Base-by-base conservation (phyloP, 2,113 vertebrate genomes). In the Mesitornis unicolor region DNA sequence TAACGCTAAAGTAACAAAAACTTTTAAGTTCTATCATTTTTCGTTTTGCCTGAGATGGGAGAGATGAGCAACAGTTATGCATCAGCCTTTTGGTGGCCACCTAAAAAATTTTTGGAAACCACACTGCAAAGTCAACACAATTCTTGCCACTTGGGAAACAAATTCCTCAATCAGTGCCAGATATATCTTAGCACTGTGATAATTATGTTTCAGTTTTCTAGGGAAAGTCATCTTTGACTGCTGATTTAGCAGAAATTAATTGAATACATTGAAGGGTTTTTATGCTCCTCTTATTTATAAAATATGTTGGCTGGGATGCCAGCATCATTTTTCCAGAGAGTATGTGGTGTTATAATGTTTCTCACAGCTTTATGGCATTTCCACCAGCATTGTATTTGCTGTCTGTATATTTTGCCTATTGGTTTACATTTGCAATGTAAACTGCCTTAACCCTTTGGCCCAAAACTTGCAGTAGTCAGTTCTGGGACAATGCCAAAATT, bases 231-330 rank as follows among this genome's bases (percentile, higher is more conserved):
- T 86, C 71, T 83, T 84, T 84, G 71, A 80, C 78, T 90, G 91
- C 87, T 90, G 94, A 95, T 74, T 84, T 96, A 88, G 85, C 94
- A 95, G 57, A 93, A 94, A 75, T 86, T 75, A 86, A 69, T 69
- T 70, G 35, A 78, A 77, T 7, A 61, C 31, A 29, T 20, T 86
- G 71, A 86, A 69, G 53, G n/a, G 21, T 14, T 96, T 92, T 94
- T 71, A 82, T 64, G 57, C 51, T 90, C 29, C 18, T 84, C 22
- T 87, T 93, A 59, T 26, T n/a, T 84, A 45, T 81, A 71, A 95
- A 93, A 77, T 87, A 67, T 70, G 28, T 60, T 77, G 86, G 25
- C 65, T 80, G 65, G 57, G 29, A 38, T 87, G 35, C 25, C 74
- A 87, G 35, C 1, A 2, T 87, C 31, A 29, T 50, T 87, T 50